phyloP scores from a whole-genome alignment of 2,113 vertebrate genomes.

The Rhodinocichla rosea region DNA sequence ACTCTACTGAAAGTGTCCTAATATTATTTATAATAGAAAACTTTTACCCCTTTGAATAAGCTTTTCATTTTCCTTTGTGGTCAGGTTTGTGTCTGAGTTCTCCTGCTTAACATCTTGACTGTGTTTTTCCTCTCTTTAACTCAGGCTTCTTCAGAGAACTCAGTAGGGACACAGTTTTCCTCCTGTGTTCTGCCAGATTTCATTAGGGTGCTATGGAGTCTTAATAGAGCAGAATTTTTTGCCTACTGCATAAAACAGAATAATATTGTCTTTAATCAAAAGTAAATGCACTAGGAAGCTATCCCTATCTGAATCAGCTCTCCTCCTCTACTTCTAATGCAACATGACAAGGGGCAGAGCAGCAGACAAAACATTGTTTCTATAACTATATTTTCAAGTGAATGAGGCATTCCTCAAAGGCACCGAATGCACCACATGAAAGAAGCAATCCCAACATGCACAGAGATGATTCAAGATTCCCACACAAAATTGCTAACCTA shows the following conservation, averaged over 20 bases:
- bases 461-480: background rate
- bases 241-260: background rate
- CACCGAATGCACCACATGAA: rapidly evolving
- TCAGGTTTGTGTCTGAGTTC: background rate
- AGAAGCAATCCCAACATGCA: background rate
- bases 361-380: background rate
- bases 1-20: background rate
- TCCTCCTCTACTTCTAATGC: background rate
- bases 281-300: background rate
- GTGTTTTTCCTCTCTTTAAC: background rate
- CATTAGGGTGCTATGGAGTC: background rate
- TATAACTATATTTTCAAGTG: background rate
- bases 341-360: background rate
- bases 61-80: background rate
- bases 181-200: conserved; percentile 26
- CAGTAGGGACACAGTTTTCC: background rate
- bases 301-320: background rate
- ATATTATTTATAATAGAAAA: background rate
- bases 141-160: background rate
- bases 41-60: background rate
- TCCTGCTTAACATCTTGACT: background rate
- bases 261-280: conserved; percentile 7
- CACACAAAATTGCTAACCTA: background rate
- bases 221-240: conserved; percentile 21
- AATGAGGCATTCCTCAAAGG: background rate